Conservation (phyloP, 1,140 invertebrate genomes). For the Meteorus sp. region DNA sequence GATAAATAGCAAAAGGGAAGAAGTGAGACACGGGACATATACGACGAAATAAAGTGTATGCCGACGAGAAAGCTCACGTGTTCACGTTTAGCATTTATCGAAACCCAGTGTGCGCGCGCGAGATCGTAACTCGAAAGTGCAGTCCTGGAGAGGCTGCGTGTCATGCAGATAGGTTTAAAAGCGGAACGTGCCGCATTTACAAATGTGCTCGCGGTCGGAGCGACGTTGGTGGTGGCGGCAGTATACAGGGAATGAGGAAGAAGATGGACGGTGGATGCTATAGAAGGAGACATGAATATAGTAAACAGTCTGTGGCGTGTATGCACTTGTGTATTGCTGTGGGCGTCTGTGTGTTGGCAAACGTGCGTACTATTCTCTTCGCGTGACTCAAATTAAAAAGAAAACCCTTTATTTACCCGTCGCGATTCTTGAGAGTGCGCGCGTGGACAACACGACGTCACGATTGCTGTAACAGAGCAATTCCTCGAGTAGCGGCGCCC, state of each 20-base stretch:
- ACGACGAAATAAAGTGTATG: conserved; percentile 48
- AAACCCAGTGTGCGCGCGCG: conserved; percentile 44
- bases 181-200: conserved; percentile 56
- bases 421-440: neutral
- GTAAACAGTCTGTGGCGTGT: neutral
- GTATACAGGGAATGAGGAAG: neutral
- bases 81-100: conserved; percentile 59
- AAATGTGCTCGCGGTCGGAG: conserved; percentile 41
- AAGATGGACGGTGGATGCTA: neutral
- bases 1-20: neutral
- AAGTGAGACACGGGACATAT: conserved; percentile 5
- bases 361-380: neutral
- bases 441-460: conserved; percentile 2
- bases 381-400: conserved; percentile 22
- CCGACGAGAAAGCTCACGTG: conserved; percentile 58
- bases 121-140: conserved; percentile 56
- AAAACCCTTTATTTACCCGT: neutral
- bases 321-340: no score
- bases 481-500: conserved; percentile 9
- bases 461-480: conserved; percentile 8
- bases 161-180: conserved; percentile 60
- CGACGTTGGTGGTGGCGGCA: neutral
- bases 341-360: no score
- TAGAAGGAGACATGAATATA: neutral
- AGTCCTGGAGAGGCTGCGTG: conserved; percentile 48